A percentile compares a stretch with the other conserved stretches of the same genome.
These are phyloP conservation scores for Mystacornis crossleyi DNA, from an alignment of 2,113 vertebrate genomes.

Conservation along the genomic window DNA sequence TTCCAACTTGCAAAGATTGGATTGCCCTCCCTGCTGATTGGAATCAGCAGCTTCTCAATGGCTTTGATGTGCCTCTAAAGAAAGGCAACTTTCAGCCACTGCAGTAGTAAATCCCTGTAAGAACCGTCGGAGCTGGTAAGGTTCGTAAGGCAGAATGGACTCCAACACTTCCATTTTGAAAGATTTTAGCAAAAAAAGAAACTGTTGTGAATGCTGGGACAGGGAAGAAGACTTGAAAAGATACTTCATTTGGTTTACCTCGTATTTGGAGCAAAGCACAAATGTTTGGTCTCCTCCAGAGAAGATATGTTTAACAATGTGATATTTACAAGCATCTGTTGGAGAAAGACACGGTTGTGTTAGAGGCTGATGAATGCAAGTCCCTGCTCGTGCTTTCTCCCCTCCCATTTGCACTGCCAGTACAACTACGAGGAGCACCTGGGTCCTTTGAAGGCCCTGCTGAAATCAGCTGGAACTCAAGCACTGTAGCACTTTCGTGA, in stretches of 20 bases:
- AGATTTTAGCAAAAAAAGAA: neutral
- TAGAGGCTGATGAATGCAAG: neutral
- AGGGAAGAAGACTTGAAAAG: neutral
- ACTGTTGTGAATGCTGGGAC: neutral
- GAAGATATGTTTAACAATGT: constrained; percentile 87
- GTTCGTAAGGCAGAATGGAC: neutral
- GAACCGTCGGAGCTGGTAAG: neutral
- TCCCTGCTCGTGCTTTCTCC: neutral
- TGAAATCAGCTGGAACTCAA: neutral
- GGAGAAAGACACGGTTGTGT: neutral
- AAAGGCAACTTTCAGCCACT: neutral
- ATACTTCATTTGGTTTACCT: constrained; percentile 75
- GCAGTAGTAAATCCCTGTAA: neutral
- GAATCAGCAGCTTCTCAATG: neutral
- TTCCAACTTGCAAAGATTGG: neutral
- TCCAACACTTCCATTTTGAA: neutral
- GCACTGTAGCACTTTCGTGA: neutral
- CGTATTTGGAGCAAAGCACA: constrained; percentile 85
- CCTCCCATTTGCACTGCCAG: neutral
- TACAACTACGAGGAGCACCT: neutral
- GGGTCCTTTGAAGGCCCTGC: neutral
- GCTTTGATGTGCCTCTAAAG: neutral
- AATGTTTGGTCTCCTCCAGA: constrained; percentile 96
- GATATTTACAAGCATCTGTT: constrained; percentile 80
- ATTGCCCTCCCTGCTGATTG: neutral